Base-by-base conservation (phyloP, 2,888 invertebrate species). In the Dicyrtomina minuta region DNA sequence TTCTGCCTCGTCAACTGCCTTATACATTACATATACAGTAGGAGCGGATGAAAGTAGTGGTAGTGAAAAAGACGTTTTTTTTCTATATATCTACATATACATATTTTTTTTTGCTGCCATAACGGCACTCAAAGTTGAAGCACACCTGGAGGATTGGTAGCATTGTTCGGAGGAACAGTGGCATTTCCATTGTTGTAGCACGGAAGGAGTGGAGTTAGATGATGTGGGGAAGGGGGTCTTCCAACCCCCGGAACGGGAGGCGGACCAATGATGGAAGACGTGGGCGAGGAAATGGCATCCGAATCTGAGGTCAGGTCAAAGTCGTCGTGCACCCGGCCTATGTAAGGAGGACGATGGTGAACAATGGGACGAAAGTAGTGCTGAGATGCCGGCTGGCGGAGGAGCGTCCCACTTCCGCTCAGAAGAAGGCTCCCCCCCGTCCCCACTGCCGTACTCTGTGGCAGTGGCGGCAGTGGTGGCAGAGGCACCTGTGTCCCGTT, bases 231-330 rank as follows among this genome's bases (percentile, higher is more conserved):
- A 49, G 77, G 76, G 62, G 76, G 77, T 68, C 77, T 71, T 55
- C 74, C 75, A 55, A 70, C 74, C 56, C 72, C 74, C 69, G 72
- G 72, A 26, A 73, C 64, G 39, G 77, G 77, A 43, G 77, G 77
- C 53, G 77, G 77, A 60, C 77, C 77, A 72, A 77, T 75, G 70
- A 75, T 78, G 74, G 76, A 75, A 70, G 77, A 76, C 68, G 74
- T 74, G 69, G 77, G 77, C 65, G 77, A 76, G 64, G 76, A 75
- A 53, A 75, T 74, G 59, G 72, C 77, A 77, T 77, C 77, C 72
- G 77, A 77, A 71, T 77, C 77, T 20, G 76, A 76, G 70, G 77
- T 76, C 70, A 77, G 65, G 68, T 77, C 77, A 72, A 77, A 76
- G 70, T 77, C 77, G 71, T 77, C 77, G 70, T 75, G 75, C 59